phyloP scores from a whole-genome alignment of 2,797 vertebrate species.

The Silurus lanzhouensis region DNA sequence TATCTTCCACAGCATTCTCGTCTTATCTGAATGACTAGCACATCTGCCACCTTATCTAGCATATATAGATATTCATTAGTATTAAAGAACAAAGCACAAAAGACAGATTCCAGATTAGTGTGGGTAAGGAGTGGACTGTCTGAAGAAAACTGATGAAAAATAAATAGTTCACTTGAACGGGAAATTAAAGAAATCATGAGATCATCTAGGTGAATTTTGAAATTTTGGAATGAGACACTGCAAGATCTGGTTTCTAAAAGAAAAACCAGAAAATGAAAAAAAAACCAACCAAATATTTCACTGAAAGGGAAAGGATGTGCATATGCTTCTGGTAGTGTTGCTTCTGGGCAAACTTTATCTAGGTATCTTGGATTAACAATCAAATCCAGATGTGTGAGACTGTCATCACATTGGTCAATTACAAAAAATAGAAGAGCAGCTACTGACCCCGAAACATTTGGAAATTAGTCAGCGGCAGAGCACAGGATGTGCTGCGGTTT shows the following conservation, averaged over 20 bases:
- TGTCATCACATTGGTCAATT: not conserved
- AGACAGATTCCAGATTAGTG: not conserved
- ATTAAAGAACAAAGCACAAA: not conserved
- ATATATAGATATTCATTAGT: not conserved
- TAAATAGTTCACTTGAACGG: not conserved
- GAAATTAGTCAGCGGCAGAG: not conserved
- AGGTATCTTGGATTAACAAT: not conserved
- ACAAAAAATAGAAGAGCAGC: not conserved
- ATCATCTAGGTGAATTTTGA: not conserved
- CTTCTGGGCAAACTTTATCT: not conserved
- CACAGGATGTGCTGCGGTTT: not conserved
- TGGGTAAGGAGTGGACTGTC: not conserved
- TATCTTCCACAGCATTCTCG: not conserved
- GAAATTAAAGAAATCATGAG: too few relatives aligned
- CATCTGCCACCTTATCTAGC: not conserved
- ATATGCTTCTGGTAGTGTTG: not conserved
- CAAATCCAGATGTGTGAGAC: not conserved
- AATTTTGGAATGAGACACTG: not conserved
- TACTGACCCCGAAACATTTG: not conserved
- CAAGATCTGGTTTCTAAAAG: not conserved
- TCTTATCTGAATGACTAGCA: not conserved
- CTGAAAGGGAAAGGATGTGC: not conserved
- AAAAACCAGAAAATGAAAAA: not conserved
- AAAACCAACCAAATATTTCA: not conserved
- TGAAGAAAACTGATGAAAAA: not conserved